A percentile compares a stretch with the other conserved stretches of the same genome.
These are phyloP conservation scores for Periophthalmus modestus DNA, from an alignment of 2,113 vertebrate genomes.

Conservation along the genomic window DNA sequence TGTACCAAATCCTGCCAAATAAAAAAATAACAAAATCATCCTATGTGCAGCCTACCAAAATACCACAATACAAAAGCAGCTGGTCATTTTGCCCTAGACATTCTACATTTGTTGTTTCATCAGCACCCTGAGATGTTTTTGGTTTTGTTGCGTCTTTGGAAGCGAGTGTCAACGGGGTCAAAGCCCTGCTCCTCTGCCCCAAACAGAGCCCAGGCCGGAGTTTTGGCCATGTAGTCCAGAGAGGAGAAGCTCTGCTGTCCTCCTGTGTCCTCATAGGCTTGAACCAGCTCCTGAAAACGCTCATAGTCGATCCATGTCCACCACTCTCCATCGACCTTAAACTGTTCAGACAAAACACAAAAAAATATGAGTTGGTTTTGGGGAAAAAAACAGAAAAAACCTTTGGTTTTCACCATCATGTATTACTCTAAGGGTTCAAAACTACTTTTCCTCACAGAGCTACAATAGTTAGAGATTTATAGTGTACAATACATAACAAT, in stretches of 20 bases:
- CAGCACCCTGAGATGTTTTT: slow-evolving; percentile 89
- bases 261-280: slow-evolving; percentile 65
- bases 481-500: neutral
- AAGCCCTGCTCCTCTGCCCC: slow-evolving; percentile 87
- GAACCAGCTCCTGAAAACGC: slow-evolving; percentile 86
- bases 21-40: neutral
- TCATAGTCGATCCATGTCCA: slow-evolving; percentile 92
- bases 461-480: neutral
- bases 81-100: neutral
- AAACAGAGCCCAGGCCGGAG: slow-evolving; percentile 88
- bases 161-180: slow-evolving; percentile 84
- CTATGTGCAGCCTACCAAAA: neutral
- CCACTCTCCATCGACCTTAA: slow-evolving; percentile 86
- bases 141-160: slow-evolving; percentile 84
- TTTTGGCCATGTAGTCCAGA: slow-evolving; percentile 84
- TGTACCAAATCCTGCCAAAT: neutral
- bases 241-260: slow-evolving; percentile 80
- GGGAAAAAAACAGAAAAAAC: neutral
- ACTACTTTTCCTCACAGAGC: neutral
- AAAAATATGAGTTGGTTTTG: neutral
- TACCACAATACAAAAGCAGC: slow-evolving; percentile 6
- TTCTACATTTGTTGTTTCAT: slow-evolving; percentile 35
- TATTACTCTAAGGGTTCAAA: neutral
- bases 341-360: slow-evolving; percentile 73
- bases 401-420: neutral